phyloP scores from a whole-genome alignment of 2,888 invertebrate genomes.

The Drosophila mayaguana region DNA sequence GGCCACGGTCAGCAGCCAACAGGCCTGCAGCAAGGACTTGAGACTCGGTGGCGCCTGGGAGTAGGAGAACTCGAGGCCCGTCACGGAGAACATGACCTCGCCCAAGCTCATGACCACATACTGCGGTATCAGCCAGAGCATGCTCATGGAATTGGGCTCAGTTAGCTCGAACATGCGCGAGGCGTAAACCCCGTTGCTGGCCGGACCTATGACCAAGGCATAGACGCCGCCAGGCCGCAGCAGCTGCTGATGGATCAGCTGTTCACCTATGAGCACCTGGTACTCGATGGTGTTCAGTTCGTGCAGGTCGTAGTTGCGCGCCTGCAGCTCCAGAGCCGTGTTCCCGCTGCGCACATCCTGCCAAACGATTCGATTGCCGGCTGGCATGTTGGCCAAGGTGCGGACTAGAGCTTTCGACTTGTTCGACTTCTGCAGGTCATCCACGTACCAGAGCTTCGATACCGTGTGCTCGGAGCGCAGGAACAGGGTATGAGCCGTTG shows the following conservation, averaged over 20 bases:
- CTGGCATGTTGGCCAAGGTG: conserved; percentile 70
- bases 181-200: conserved; percentile 14
- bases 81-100: conserved; percentile 89
- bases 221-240: conserved; percentile 83
- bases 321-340: conserved; percentile 47
- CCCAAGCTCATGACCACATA: conserved; percentile 88
- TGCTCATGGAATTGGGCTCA: conserved; percentile 86
- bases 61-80: conserved; percentile 89
- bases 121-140: conserved; percentile 89
- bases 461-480: conserved; percentile 50
- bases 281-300: conserved; percentile 71
- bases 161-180: conserved; percentile 67
- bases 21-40: conserved; percentile 96
- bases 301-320: conserved; percentile 57
- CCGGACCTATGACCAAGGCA: conserved; percentile 70
- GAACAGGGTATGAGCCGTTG: conserved; percentile 69
- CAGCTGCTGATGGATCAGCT: conserved; percentile 29
- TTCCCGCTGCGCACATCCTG: conserved; percentile 44
- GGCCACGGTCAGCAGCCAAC: conserved; percentile 96
- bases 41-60: conserved; percentile 90
- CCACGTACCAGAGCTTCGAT: conserved; percentile 66
- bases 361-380: conserved; percentile 64
- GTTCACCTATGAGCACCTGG: conserved; percentile 52
- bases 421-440: conserved; percentile 78
- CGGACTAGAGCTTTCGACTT: conserved; percentile 74